Percentiles rank a stretch among this genome's conserved stretches.
phyloP scores from a whole-genome alignment of 1,140 invertebrate genomes.

The Belonocnema kinseyi region DNA sequence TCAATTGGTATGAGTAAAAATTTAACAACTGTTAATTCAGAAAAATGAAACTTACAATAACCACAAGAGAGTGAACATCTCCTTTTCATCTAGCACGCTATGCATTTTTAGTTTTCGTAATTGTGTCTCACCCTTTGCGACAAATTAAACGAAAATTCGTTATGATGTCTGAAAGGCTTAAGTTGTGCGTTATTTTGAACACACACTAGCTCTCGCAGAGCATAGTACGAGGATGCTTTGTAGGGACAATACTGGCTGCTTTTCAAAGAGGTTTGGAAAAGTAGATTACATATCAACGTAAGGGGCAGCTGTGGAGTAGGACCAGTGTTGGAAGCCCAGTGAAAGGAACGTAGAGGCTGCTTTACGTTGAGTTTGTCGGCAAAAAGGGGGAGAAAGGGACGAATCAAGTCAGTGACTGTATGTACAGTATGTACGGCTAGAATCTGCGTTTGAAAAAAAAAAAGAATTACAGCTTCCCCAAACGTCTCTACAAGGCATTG shows the following conservation, averaged over 20 bases:
- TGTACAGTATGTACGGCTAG: not conserved
- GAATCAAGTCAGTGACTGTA: slow-evolving; percentile 28
- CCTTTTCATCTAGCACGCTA: not conserved
- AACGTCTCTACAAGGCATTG: not conserved
- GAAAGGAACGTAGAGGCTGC: slow-evolving; percentile 44
- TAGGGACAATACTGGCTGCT: slow-evolving; percentile 49
- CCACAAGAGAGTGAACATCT: too few species aligned
- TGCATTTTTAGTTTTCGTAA: not conserved
- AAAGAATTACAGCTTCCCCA: slow-evolving; percentile 2
- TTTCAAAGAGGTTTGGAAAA: slow-evolving; percentile 56
- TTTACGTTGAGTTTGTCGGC: slow-evolving; percentile 40
- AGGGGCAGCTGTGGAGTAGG: slow-evolving; percentile 45
- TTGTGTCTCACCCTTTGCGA: not conserved
- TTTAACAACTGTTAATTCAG: too few species aligned
- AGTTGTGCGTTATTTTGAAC: slow-evolving; percentile 3
- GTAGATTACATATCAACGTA: slow-evolving; percentile 56
- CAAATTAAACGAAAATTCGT: not conserved
- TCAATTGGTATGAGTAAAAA: too few species aligned
- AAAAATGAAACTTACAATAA: too few species aligned
- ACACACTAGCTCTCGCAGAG: not conserved
- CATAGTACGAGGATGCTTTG: slow-evolving; percentile 39
- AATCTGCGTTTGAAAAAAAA: not conserved
- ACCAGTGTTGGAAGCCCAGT: slow-evolving; percentile 34
- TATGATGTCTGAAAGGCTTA: not conserved
- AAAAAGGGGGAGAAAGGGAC: slow-evolving; percentile 43